These are phyloP conservation scores for Lacerta viridis DNA, from an alignment of 2,797 vertebrate species.

Conservation along the genomic window DNA sequence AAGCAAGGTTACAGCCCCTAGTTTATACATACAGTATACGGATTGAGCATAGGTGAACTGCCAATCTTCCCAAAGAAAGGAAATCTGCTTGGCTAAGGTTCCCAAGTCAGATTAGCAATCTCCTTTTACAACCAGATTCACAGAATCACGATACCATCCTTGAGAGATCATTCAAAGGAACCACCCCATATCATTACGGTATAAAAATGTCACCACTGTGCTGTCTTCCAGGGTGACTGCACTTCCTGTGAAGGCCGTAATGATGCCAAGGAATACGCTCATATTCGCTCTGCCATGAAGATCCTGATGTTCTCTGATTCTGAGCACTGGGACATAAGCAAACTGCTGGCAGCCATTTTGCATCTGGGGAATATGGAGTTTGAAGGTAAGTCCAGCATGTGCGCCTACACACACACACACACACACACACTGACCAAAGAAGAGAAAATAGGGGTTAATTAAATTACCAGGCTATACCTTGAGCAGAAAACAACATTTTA, in stretches of 20 bases:
- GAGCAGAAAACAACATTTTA: not conserved
- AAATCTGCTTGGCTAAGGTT: too few species aligned
- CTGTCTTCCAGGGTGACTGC: constrained; percentile 87
- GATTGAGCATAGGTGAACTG: too few species aligned
- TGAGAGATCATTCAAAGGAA: not conserved
- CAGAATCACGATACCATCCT: not conserved
- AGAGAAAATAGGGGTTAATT: constrained; percentile 5
- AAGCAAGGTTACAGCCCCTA: too few species aligned
- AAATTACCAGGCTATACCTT: not conserved
- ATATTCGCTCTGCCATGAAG: constrained; percentile 94
- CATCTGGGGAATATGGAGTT: constrained; percentile 94
- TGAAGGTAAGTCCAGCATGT: constrained; percentile 80
- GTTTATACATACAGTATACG: too few species aligned
- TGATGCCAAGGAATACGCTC: constrained; percentile 89
- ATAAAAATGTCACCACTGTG: constrained; percentile 20
- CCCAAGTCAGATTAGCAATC: too few species aligned
- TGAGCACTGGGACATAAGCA: constrained; percentile 92
- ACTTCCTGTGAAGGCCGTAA: constrained; percentile 89
- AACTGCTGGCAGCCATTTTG: constrained; percentile 92
- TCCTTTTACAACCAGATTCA: not conserved
- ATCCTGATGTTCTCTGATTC: constrained; percentile 93
- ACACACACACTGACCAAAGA: constrained; percentile 21
- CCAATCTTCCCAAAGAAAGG: too few species aligned
- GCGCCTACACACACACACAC: too few species aligned
- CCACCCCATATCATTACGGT: too few species aligned